A percentile compares a stretch with the other conserved stretches of the same genome.
These are phyloP conservation scores for Sebastiscus albofasciatus DNA, from an alignment of 2,797 vertebrate genomes.

Conservation along the genomic window DNA sequence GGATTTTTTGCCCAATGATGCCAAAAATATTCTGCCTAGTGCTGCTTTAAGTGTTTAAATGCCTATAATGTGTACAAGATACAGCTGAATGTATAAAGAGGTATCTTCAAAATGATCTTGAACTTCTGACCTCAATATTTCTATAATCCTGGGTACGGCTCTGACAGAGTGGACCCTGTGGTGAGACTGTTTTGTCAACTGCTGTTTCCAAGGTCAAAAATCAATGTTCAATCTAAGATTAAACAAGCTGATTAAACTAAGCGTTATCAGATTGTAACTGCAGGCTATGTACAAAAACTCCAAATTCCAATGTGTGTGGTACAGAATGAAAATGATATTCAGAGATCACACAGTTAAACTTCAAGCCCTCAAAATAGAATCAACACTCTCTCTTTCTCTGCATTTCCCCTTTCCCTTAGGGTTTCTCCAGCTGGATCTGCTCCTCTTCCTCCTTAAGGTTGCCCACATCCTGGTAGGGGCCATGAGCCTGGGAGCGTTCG, in stretches of 20 bases:
- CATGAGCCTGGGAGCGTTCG: constrained; percentile 77
- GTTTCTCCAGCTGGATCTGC: constrained; percentile 86
- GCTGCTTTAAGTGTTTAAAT: background rate
- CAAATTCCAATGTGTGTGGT: background rate
- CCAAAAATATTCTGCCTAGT: background rate
- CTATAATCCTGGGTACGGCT: background rate
- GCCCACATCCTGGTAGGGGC: constrained; percentile 88
- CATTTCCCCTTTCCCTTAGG: constrained; percentile 56
- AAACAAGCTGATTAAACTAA: constrained; percentile 1
- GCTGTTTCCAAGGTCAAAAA: background rate
- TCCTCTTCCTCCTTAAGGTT: constrained; percentile 70
- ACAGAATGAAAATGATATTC: constrained; percentile 1
- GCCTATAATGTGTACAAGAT: background rate
- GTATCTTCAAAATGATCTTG: background rate
- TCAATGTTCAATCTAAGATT: background rate
- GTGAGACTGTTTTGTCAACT: background rate
- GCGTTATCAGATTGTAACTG: background rate
- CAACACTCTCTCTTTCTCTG: background rate
- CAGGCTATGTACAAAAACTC: background rate
- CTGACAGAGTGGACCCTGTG: background rate
- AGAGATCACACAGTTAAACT: background rate
- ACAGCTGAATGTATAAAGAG: background rate
- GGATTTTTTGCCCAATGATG: background rate
- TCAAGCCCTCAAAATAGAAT: background rate
- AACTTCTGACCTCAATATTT: background rate